Conservation (phyloP, 2,797 vertebrate species). For the Coilia nasus region DNA sequence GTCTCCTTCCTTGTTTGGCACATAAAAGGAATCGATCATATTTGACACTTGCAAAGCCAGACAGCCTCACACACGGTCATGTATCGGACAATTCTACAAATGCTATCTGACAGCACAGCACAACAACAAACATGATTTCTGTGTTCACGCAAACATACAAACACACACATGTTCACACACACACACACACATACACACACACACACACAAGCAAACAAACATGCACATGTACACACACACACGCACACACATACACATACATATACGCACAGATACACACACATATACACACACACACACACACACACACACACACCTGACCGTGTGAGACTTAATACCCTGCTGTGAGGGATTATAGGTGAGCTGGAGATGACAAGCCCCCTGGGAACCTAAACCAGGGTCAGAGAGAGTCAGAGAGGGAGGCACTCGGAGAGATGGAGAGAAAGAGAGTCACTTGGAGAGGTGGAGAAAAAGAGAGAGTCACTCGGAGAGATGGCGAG, state of each 20-base stretch:
- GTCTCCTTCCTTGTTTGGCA: background rate
- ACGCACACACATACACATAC: constrained; percentile 30
- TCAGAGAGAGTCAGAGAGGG: no score
- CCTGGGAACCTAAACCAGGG: constrained; percentile 62
- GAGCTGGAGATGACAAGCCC: constrained; percentile 58
- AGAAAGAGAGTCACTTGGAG: no score
- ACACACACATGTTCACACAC: background rate
- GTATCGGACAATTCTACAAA: background rate
- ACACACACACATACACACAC: constrained; percentile 32
- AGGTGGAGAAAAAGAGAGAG: background rate
- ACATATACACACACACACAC: constrained; percentile 23
- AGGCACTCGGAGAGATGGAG: background rate
- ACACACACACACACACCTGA: constrained; percentile 40
- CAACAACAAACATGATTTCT: background rate
- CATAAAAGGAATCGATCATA: background rate
- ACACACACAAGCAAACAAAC: constrained; percentile 27
- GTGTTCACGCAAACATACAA: constrained; percentile 14
- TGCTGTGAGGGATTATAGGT: constrained; percentile 61
- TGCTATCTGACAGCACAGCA: background rate
- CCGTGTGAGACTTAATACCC: constrained; percentile 61
- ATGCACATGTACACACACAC: background rate
- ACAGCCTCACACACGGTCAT: background rate
- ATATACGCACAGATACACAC: no score
- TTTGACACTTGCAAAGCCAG: background rate
- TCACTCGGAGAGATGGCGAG: background rate